A percentile compares a stretch with the other conserved stretches of the same genome.
Conservation (phyloP, 2,113 vertebrate genomes). For the Pagrus major region DNA sequence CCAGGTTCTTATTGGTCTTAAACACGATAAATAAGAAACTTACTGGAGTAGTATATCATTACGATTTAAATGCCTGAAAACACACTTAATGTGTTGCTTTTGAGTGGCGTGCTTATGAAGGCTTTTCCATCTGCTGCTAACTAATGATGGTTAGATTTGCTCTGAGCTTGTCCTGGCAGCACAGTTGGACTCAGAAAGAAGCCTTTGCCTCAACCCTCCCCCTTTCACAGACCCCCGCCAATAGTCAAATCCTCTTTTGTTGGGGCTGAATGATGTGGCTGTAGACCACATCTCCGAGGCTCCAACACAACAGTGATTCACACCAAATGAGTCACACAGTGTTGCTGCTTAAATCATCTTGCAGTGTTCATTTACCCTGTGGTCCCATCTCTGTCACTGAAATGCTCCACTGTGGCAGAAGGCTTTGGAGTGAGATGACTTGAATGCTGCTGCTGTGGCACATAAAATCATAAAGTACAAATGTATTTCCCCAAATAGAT, state of each 20-base stretch:
- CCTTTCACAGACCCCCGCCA: neutral
- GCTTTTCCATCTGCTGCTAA: neutral
- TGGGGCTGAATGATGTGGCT: slow-evolving; percentile 26
- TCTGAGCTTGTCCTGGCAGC: slow-evolving; percentile 2
- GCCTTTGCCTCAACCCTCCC: neutral
- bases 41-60: neutral
- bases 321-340: slow-evolving; percentile 36
- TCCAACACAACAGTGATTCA: slow-evolving; percentile 39
- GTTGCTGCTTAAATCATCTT: slow-evolving; percentile 15
- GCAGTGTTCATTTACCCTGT: slow-evolving; percentile 6
- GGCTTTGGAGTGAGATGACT: neutral
- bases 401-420: neutral
- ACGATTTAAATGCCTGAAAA: neutral
- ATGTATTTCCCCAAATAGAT: no score
- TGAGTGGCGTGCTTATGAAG: neutral
- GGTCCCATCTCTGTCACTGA: slow-evolving; percentile 29
- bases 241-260: slow-evolving; percentile 30
- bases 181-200: neutral
- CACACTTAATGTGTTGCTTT: neutral
- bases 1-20: no score
- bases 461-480: neutral
- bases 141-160: neutral
- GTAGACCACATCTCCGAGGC: slow-evolving; percentile 27
- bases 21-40: neutral
- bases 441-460: neutral